Evolutionary conservation across 2,888 invertebrate genomes (phyloP).

Genomic region (Nemotelus nigrinus): DNA sequence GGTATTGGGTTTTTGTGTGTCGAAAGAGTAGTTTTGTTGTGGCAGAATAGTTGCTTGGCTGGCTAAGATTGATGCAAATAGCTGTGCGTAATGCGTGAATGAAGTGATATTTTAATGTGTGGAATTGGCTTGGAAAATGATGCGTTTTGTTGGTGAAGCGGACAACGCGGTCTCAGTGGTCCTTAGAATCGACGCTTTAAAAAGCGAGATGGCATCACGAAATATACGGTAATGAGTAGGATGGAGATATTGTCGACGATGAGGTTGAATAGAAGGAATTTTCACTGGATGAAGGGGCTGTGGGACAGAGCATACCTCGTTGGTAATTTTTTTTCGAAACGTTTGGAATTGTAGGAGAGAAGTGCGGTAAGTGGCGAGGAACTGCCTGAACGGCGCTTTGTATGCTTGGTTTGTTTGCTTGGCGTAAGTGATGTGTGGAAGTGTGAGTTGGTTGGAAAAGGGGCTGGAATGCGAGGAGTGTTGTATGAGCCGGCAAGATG

Average conservation of each 20-base stretch:
- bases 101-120: conserved; percentile 11
- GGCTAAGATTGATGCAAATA: not conserved
- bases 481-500: no score
- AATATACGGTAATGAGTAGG: conserved; percentile 2
- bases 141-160: not conserved
- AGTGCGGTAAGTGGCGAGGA: conserved; percentile 3
- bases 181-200: conserved; percentile 19
- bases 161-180: conserved; percentile 24
- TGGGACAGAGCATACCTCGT: conserved; percentile 32
- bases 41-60: not conserved
- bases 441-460: not conserved
- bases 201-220: conserved; percentile 10
- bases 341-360: not conserved
- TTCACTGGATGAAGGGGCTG: not conserved
- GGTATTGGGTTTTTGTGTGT: conserved; percentile 32
- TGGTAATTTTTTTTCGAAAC: conserved; percentile 23
- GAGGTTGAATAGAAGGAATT: not conserved
- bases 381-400: not conserved
- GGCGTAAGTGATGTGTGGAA: not conserved
- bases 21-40: conserved; percentile 12
- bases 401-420: not conserved
- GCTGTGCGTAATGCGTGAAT: conserved; percentile 18
- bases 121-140: conserved; percentile 6
- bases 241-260: conserved; percentile 19
- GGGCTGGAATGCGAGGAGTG: no score